Base-by-base conservation (phyloP, 2,888 invertebrate species). In the Sycophila texana region DNA sequence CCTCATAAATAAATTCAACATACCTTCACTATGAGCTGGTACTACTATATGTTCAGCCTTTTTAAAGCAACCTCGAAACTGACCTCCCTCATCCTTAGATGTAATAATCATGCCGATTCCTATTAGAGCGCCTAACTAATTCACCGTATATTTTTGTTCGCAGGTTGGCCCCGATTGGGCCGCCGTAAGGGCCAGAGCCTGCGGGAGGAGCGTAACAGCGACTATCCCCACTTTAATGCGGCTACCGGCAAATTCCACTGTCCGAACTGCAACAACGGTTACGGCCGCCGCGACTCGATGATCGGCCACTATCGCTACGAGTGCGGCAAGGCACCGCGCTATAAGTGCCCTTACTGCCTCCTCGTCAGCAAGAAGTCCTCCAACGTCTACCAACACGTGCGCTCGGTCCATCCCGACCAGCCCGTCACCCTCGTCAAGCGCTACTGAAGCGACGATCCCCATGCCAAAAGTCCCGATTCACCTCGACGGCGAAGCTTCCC, bases 241-340 rank as follows among this genome's bases (percentile, higher is more conserved):
- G 80, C 76, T 55, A 89, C 88, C 39, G 88, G 89, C 49, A 90
- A 88, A 76, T 89, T 85, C 83, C 89, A 89, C 78, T 91, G 91
- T 84, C 89, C 90, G 10, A 88, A 86, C 72, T 91, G 91, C 83
- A 88, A 89, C 84, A 90, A 88, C 80, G 88, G 88, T 63, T 91
- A 91, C 81, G 86, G 88, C 20, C 87, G 89, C 66, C 86, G 89
- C 39, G 88, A 89, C 83, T 89, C 90, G 49, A 89, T 91, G 88
- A 82, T 89, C 83, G 86, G 87, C 53, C 91, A 91, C 83, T 88
- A 86, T 82, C 88, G 90, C 60, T 89, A 90, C 85, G 90, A 91
- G 82, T 91, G 91, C 79, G 89, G 90, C 22, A 87, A 88, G 84
- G 88, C 88, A 14, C 90, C 90, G 7, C 86, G 89, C 22, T 91